Evolutionary conservation across 1,140 invertebrate species (phyloP), one percentile per base, ranked within the genome.

Genomic region (Heliconius eleuchia): DNA sequence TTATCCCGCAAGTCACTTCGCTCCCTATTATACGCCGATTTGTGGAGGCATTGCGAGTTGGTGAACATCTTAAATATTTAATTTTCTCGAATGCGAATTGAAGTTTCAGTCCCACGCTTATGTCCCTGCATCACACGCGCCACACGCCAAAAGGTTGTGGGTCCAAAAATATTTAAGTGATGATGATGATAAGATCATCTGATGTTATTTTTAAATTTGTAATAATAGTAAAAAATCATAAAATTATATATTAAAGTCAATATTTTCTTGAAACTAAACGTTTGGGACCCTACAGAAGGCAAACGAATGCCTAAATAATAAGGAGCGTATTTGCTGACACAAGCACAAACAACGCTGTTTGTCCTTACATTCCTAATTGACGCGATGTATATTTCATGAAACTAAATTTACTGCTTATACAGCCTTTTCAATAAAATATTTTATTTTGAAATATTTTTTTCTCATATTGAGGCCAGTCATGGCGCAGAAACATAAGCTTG

Each of bases 251-350:
- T 30, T 66, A 66, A 66, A 66, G 60, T 66, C 60, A 66, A 66
- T 66, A 30, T 66, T 66, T 66, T 66, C 60, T 66, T 66, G 60
- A 66, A 66, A 66, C 0, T 30, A 66, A 66, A 66, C 60, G 27
- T 66, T 23, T 66, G 60, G 60, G 27, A 66, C 13, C 60, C 19
- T 23, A 30, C 60, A 66, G 13, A 66, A 30, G 60, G 60, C 60
- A 66, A 66, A 66, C 23, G 23, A 66, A 66, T 23, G 60, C 60
- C 60, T 66, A 66, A 66, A 66, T 66, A 66, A 66, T 66, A 30
- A 66, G 60, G 60, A 23, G 60, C 11, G 60, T 66, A 23, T 66
- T 66, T 66, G 60, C 60, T 66, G 60, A 66, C 60, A 66, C 27
- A 11, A 30, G 60, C 23, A 66, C 60, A 30, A 66, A 30, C 60